A percentile compares a stretch with the other conserved stretches of the same genome.
phyloP scores from a whole-genome alignment of 1,140 invertebrate species.

The Drosophila kohkoa region DNA sequence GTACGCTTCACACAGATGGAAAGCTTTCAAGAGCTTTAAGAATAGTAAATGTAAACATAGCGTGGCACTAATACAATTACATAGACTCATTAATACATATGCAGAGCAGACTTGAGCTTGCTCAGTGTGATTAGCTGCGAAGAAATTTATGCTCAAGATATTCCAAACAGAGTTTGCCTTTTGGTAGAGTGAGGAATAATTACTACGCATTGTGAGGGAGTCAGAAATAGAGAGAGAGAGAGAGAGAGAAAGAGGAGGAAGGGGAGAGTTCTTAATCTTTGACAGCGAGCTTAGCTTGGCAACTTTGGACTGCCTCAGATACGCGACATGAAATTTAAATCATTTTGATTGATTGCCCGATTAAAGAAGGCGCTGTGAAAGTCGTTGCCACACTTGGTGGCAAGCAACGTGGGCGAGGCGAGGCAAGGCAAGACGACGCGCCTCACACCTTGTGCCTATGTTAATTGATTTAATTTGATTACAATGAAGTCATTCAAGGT shows the following conservation, averaged over 20 bases:
- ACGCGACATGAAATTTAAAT: conserved; percentile 81
- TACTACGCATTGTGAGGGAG: no score
- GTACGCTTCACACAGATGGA: neutral
- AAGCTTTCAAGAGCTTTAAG: no score
- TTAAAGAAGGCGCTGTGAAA: conserved; percentile 48
- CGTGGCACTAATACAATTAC: neutral
- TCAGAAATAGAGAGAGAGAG: no score
- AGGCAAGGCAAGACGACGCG: neutral
- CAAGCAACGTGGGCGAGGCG: neutral
- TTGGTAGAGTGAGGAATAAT: no score
- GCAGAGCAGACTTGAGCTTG: neutral
- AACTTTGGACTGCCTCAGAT: conserved; percentile 18
- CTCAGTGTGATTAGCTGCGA: neutral
- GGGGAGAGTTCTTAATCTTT: neutral
- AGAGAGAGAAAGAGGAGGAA: neutral
- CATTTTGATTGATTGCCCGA: conserved; percentile 82
- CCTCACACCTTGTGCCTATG: conserved; percentile 67
- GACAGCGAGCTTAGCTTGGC: conserved; percentile 1
- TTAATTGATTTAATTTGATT: conserved; percentile 82
- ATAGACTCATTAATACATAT: neutral
- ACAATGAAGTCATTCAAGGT: conserved; percentile 74
- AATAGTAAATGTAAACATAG: neutral
- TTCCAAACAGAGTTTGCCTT: neutral
- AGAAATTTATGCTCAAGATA: neutral
- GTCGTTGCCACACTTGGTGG: conserved; percentile 30